These are phyloP conservation scores for Globicephala melas DNA, from an alignment of 2,113 vertebrate genomes.

Conservation along the genomic window DNA sequence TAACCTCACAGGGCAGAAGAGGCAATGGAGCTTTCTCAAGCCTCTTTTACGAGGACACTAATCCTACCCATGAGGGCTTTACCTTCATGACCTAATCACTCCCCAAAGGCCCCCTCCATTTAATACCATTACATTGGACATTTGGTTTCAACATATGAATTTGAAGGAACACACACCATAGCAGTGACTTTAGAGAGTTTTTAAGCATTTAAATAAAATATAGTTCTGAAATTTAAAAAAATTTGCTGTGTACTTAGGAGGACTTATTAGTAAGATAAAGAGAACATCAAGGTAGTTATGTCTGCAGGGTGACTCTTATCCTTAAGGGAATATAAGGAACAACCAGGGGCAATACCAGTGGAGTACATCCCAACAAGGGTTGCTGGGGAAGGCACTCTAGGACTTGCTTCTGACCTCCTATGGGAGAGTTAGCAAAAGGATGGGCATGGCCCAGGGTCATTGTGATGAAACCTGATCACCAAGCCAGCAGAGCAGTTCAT, in stretches of 20 bases:
- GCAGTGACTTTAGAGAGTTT: background rate
- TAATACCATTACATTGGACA: background rate
- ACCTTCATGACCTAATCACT: background rate
- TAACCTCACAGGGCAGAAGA: background rate
- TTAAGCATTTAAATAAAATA: constrained; percentile 16
- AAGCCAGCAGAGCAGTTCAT: background rate
- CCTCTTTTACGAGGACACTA: background rate
- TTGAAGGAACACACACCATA: background rate
- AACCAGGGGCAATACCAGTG: background rate
- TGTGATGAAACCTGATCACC: background rate
- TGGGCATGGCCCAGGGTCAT: background rate
- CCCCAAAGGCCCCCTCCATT: background rate
- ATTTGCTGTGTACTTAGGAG: background rate
- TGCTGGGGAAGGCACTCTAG: background rate
- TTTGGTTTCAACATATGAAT: background rate
- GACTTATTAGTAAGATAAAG: background rate
- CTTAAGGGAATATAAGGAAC: background rate
- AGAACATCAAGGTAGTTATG: background rate
- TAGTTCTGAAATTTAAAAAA: background rate
- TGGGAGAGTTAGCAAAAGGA: background rate
- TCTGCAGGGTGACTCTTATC: background rate
- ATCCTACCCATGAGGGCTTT: background rate
- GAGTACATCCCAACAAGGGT: background rate
- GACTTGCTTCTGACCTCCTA: background rate
- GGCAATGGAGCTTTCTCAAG: background rate